Evolutionary conservation across 2,113 vertebrate genomes (phyloP).

Genomic region (Ceuthmochares aereus): DNA sequence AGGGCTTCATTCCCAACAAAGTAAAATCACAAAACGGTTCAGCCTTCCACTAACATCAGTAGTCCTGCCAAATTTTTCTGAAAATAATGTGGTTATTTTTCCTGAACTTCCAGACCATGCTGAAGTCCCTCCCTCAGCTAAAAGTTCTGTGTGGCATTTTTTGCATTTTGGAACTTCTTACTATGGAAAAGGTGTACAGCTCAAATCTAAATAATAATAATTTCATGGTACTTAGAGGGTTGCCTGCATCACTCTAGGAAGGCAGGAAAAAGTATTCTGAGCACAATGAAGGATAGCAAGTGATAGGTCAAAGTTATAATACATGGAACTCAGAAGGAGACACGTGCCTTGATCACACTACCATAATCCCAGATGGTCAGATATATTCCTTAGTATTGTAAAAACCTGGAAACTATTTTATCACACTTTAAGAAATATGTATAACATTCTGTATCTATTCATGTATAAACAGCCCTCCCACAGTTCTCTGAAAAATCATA

Average conservation of each 20-base stretch:
- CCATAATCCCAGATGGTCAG: background rate
- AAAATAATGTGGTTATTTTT: background rate
- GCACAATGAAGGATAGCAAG: background rate
- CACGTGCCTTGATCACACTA: background rate
- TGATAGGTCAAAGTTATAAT: background rate
- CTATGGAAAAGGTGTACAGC: background rate
- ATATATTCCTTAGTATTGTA: background rate
- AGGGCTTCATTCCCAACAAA: background rate
- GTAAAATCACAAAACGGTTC: rapidly evolving
- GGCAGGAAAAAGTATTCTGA: background rate
- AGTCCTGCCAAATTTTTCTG: background rate
- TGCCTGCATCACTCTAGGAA: background rate
- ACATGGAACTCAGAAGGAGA: background rate
- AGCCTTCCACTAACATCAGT: background rate
- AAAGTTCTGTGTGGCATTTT: background rate
- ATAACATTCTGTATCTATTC: background rate
- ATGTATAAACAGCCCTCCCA: background rate
- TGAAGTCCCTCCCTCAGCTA: background rate
- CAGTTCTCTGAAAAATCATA: background rate
- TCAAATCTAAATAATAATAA: background rate
- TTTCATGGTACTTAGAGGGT: background rate
- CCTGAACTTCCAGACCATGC: background rate
- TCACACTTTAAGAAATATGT: background rate
- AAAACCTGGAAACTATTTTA: background rate
- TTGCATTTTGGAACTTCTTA: background rate